These are phyloP conservation scores for Sebastes fasciatus DNA, from an alignment of 2,113 vertebrate species.

Conservation along the genomic window DNA sequence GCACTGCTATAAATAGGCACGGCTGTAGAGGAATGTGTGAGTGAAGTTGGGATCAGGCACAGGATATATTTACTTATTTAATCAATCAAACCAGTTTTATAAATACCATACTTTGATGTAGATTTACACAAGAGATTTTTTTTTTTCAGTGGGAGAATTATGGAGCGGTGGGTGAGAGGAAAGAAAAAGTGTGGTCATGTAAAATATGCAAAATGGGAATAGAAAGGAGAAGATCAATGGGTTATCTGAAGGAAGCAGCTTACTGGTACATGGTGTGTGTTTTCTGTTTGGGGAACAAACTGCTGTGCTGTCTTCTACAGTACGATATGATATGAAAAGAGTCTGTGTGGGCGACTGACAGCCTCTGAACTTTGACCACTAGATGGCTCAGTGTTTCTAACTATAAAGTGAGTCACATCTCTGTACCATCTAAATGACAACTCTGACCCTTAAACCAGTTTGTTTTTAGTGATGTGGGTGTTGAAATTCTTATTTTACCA, in stretches of 20 bases:
- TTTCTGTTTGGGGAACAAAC: neutral
- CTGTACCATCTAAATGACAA: neutral
- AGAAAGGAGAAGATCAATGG: neutral
- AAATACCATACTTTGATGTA: constrained; percentile 9
- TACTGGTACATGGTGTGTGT: neutral
- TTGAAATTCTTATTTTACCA: neutral
- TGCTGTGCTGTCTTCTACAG: neutral
- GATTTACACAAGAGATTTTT: neutral
- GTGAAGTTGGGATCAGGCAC: constrained; percentile 10
- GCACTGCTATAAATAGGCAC: constrained; percentile 33
- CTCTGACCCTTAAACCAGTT: neutral
- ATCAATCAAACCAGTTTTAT: constrained; percentile 5
- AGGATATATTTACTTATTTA: constrained; percentile 29
- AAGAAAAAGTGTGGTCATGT: neutral
- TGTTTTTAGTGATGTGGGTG: neutral
- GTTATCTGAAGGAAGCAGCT: neutral
- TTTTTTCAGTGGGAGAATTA: neutral
- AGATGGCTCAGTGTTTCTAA: constrained; percentile 91
- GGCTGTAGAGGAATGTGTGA: constrained; percentile 5
- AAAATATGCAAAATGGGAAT: neutral
- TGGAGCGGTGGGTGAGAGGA: neutral
- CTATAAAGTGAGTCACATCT: neutral
- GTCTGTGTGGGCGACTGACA: neutral
- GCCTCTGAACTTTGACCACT: constrained; percentile 83
- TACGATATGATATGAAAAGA: neutral